Evolutionary conservation across 2,113 vertebrate species (phyloP), one percentile per base, ranked within the genome.

Genomic region (Laterallus jamaicensis): DNA sequence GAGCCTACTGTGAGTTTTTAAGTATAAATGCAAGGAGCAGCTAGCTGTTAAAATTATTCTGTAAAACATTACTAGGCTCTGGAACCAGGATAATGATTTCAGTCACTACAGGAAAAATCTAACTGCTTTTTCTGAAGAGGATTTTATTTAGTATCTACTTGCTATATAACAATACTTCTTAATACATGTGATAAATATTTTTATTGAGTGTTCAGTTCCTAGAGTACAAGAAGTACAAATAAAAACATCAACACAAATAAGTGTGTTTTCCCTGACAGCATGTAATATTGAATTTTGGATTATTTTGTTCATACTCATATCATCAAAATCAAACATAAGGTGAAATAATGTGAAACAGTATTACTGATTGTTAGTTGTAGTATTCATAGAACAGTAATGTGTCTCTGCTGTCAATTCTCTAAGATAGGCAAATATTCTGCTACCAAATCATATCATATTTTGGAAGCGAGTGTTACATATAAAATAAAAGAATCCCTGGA

Each of bases 31-130:
- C 71, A 92, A 78, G 29, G 79, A 93, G 59, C 40, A 96, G 84
- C 84, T 95, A 75, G 64, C 71, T 90, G 88, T 90, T 91, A 90
- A 89, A 94, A 96, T 59, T 4, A 86, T 86, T 90, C 40, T 91
- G 55, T 90, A 91, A 86, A 95, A 90, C 64, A 68, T 92, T 79
- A 70, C 82, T 79, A 55, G 94, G 76, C 49, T 78, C 75, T 82
- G 64, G 49, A 92, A 92, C 47, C 35, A 90, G 19, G 26, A 42
- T 71, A 87, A 95, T 90, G 5, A 86, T 93, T 93, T 86, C 50
- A 83, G 79, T 82, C 31, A 67, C 52, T 73, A 59, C 1, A 3
- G 25, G 37, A 55, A 74, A 82, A 92, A 87, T 11, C 15, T 71
- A 64, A 67, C 50, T 80, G 42, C 31, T 69, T 95, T 80, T 74